Conservation (phyloP, 2,797 vertebrate genomes). For the Melanotaenia trifasciata region DNA sequence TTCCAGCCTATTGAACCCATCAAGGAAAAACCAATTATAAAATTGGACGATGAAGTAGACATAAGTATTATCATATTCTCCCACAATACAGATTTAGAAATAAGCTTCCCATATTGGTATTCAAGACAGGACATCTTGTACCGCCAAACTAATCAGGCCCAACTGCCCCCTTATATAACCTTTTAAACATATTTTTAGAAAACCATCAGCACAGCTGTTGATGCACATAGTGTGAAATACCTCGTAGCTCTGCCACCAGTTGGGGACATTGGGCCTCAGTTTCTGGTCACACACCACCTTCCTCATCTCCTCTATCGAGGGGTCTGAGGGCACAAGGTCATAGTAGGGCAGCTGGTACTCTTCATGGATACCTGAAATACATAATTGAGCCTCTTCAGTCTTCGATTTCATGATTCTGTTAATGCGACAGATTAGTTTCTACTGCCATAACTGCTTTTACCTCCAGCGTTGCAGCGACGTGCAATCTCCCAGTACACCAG, state of each 20-base stretch:
- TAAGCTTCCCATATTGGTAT: not conserved
- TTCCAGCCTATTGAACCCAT: not conserved
- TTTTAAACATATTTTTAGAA: constrained; percentile 32
- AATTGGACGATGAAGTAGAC: not conserved
- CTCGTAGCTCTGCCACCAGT: constrained; percentile 99
- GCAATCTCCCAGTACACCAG: constrained; percentile 99
- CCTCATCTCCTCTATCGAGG: constrained; percentile 99
- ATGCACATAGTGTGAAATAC: constrained; percentile 71
- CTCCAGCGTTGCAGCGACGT: constrained; percentile 94
- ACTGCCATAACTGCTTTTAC: constrained; percentile 64
- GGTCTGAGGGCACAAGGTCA: constrained; percentile 97
- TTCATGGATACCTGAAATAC: constrained; percentile 90
- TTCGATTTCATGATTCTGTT: not conserved
- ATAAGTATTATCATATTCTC: not conserved
- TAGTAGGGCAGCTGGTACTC: constrained; percentile 99
- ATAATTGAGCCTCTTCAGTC: constrained; percentile 7
- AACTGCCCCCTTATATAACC: not conserved
- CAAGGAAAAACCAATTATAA: not conserved
- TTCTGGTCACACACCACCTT: constrained; percentile 99
- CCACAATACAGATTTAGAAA: constrained; percentile 6
- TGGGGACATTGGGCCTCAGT: constrained; percentile 94
- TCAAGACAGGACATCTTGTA: constrained; percentile 6
- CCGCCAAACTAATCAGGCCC: not conserved
- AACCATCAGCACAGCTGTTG: not conserved
- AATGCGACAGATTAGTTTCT: not conserved